Evolutionary conservation across 2,113 vertebrate genomes (phyloP).

Genomic region (Myrmophylax atrothorax): DNA sequence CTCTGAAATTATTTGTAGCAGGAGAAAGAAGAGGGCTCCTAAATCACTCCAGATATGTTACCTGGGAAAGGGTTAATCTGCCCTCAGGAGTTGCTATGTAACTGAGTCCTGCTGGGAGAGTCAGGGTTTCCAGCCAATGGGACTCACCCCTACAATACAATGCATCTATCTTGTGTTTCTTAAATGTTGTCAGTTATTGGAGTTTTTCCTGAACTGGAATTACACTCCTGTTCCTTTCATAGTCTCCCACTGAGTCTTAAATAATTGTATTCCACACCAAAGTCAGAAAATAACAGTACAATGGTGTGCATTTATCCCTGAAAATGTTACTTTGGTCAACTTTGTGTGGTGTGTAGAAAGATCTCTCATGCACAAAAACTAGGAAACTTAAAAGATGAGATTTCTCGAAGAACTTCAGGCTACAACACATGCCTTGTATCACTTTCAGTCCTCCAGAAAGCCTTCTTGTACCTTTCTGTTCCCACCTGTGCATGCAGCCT

Average conservation of each 20-base stretch:
- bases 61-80: constrained; percentile 51
- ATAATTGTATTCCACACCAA: constrained; percentile 41
- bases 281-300: constrained; percentile 17
- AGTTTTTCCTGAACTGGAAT: constrained; percentile 56
- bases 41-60: background rate
- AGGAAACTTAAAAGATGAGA: background rate
- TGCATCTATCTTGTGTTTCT: constrained; percentile 55
- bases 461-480: background rate
- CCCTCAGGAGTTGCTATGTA: constrained; percentile 45
- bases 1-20: background rate
- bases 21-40: background rate
- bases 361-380: background rate
- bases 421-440: background rate
- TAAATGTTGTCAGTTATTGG: constrained; percentile 34
- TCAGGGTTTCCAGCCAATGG: constrained; percentile 34
- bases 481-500: background rate
- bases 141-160: constrained; percentile 11
- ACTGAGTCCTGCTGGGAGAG: constrained; percentile 50
- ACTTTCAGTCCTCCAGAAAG: background rate
- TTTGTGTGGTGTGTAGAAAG: background rate
- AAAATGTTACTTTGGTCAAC: background rate
- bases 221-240: constrained; percentile 44
- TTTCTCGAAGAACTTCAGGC: background rate
- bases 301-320: background rate
- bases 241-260: constrained; percentile 16